Evolutionary conservation across 1,140 invertebrate species (phyloP).

Genomic region (Belonocnema kinseyi): DNA sequence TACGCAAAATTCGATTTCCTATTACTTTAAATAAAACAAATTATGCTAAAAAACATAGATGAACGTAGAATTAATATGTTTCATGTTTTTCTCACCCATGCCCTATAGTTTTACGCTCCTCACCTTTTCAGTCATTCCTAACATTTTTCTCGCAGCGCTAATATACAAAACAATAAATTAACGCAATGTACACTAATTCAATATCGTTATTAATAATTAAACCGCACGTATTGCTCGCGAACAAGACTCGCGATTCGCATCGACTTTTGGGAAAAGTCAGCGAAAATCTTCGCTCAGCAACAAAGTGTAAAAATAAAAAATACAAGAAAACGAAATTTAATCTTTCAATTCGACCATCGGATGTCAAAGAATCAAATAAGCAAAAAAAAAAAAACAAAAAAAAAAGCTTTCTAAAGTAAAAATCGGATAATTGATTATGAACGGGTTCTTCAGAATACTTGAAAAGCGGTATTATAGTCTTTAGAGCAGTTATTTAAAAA

Average conservation of each 20-base stretch:
- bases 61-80: conserved; percentile 39
- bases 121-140: conserved; percentile 46
- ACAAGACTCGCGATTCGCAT: conserved; percentile 11
- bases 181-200: conserved; percentile 51
- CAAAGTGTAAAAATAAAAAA: too few relatives aligned
- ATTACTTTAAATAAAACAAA: conserved; percentile 36
- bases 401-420: too few relatives aligned
- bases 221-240: neutral
- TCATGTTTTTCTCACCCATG: neutral
- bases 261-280: neutral
- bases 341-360: too few relatives aligned
- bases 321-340: too few relatives aligned
- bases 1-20: neutral
- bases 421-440: too few relatives aligned
- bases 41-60: conserved; percentile 19
- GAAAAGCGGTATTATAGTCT: too few relatives aligned
- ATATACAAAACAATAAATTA: conserved; percentile 67
- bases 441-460: too few relatives aligned
- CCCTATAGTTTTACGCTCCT: neutral
- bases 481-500: too few relatives aligned
- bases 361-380: too few relatives aligned
- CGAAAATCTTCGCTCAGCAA: too few relatives aligned
- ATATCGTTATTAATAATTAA: conserved; percentile 31
- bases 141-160: conserved; percentile 50
- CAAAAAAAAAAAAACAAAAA: too few relatives aligned